These are phyloP conservation scores for Sminthurides aquaticus DNA, from an alignment of 2,888 invertebrate genomes.

Conservation along the genomic window DNA sequence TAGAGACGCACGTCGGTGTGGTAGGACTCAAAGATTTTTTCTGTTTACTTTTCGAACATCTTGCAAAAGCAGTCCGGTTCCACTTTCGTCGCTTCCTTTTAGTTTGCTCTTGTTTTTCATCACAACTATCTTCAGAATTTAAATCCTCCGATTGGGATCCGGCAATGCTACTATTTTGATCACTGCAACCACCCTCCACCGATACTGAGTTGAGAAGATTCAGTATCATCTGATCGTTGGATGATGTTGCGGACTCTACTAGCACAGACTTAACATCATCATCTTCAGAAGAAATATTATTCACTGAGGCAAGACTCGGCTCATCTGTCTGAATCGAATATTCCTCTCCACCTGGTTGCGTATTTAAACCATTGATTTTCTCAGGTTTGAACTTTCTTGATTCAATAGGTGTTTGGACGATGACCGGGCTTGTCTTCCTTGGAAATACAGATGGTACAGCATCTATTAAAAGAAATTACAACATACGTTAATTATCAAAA, in stretches of 20 bases:
- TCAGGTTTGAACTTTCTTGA: constrained; percentile 6
- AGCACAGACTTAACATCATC: constrained; percentile 6
- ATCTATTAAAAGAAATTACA: constrained; percentile 23
- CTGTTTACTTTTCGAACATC: constrained; percentile 35
- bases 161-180: background rate
- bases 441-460: constrained; percentile 42
- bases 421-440: constrained; percentile 34
- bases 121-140: constrained; percentile 10
- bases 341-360: background rate
- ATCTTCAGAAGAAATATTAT: background rate
- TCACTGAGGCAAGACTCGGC: background rate
- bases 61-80: constrained; percentile 38
- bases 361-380: background rate
- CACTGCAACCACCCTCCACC: constrained; percentile 1
- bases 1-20: background rate
- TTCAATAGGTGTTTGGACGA: constrained; percentile 30
- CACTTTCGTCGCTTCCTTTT: constrained; percentile 37
- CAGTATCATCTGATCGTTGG: constrained; percentile 31
- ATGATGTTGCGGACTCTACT: constrained; percentile 34
- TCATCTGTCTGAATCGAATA: background rate
- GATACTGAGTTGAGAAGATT: constrained; percentile 27
- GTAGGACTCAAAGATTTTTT: constrained; percentile 12
- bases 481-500: constrained; percentile 1
- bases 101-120: constrained; percentile 13
- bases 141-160: background rate